Base-by-base conservation (phyloP, 2,113 vertebrate genomes). In the Mus pahari region DNA sequence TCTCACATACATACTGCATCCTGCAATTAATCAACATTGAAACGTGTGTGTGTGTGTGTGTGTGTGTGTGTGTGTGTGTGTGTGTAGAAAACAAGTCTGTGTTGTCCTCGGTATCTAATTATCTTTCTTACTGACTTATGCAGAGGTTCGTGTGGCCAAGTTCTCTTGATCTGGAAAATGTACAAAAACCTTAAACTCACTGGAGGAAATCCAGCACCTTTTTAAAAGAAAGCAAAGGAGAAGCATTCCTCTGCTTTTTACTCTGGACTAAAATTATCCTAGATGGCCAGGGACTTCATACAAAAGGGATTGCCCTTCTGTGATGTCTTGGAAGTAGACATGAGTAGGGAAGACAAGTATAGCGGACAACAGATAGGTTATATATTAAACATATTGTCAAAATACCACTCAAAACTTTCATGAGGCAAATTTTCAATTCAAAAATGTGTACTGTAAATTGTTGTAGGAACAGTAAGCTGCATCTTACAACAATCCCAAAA, bases 111-210 rank as follows among this genome's bases (percentile, higher is more conserved):
- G 39, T 48, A 92, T 42, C 13, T 83, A 87, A 68, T 71, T 53
- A 36, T 42, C 88, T 92, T 97, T 89, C 91, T 92, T 42, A 96
- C n/a, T 79, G 55, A 71, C 70, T 53, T 55, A 74, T 77, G 17
- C 70, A 84, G 68, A 73, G 7, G 7, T 71, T 36, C 88, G 83
- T 48, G 17, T 24, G 87, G 60, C 16, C 5, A 74, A 92, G 9
- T 50, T 71, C 74, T 94, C 73, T 79, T 74, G 12, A 89, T 83
- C 5, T 31, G 33, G 58, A 91, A 91, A 94, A 64, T 8, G 3
- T 22, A 73, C 39, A 82, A 60, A 60, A 86, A 13, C 19, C 73
- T 75, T 64, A 42, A 58, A 74, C 53, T 58, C 90, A 36, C 82
- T 94, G 17, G 64, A 94, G 36, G 60, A 9, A 26, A 89, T 90